Evolutionary conservation across 2,797 vertebrate genomes (phyloP).

Genomic region (Muscicapa striata): DNA sequence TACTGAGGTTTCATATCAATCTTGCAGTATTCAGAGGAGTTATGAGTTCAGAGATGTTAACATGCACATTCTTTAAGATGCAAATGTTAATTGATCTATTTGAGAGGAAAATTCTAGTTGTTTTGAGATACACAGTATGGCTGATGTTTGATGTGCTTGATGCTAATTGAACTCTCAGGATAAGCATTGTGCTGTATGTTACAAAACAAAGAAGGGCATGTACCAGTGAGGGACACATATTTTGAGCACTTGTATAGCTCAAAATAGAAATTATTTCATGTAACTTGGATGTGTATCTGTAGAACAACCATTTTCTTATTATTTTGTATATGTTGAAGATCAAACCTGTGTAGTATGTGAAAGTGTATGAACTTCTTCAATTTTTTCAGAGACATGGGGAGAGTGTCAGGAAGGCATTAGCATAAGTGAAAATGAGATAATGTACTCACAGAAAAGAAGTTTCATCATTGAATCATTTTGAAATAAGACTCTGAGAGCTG

Average conservation of each 20-base stretch:
- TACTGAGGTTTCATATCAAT: background rate
- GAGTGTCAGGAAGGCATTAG: background rate
- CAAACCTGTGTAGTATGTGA: background rate
- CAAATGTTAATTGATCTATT: background rate
- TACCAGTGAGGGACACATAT: background rate
- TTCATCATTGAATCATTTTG: background rate
- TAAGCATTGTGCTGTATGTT: background rate
- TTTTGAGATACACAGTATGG: background rate
- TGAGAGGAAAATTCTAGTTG: background rate
- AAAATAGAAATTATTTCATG: background rate
- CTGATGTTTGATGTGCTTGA: background rate
- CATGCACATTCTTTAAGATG: rapidly evolving
- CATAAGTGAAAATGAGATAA: background rate
- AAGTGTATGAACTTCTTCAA: background rate
- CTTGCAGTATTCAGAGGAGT: background rate
- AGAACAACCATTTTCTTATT: background rate
- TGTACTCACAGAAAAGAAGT: background rate
- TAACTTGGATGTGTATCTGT: background rate
- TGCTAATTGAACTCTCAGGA: background rate
- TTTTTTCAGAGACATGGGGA: background rate
- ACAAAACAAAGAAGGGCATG: background rate
- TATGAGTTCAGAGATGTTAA: background rate
- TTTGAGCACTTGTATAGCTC: background rate
- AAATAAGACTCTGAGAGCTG: background rate
- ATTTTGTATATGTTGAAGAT: background rate